Conservation (phyloP, 2,113 vertebrate species). For the Brienomyrus brachyistius region DNA sequence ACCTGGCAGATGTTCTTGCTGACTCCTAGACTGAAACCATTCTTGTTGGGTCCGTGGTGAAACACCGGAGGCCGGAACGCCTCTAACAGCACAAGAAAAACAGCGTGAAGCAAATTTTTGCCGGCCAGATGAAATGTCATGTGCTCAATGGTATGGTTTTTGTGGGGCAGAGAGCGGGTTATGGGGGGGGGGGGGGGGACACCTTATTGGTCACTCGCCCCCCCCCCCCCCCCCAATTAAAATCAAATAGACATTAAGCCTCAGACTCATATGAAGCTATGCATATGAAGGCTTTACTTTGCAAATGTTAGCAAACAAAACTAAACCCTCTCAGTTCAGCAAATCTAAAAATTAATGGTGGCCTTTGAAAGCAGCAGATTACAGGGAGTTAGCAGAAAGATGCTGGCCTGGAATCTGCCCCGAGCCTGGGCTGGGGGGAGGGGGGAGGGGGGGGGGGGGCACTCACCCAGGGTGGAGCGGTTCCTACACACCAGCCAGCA, state of each 20-base stretch:
- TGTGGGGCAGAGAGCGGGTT: too few relatives aligned
- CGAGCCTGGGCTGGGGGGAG: background rate
- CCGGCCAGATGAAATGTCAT: background rate
- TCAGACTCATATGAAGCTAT: too few relatives aligned
- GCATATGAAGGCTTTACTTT: background rate
- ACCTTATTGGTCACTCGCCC: background rate
- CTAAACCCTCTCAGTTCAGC: background rate
- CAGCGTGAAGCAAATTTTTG: background rate
- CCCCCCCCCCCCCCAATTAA: background rate
- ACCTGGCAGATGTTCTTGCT: constrained; percentile 85
- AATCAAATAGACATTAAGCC: background rate
- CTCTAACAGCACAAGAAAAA: constrained; percentile 57
- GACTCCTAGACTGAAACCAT: constrained; percentile 88
- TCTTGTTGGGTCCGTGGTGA: constrained; percentile 84
- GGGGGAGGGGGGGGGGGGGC: background rate
- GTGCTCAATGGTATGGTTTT: background rate
- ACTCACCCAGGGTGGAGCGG: constrained; percentile 69
- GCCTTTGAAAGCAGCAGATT: background rate
- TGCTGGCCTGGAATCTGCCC: background rate
- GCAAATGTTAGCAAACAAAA: background rate
- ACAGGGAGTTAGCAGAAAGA: background rate
- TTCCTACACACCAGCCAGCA: constrained; percentile 96
- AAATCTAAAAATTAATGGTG: background rate
- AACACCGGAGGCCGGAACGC: constrained; percentile 90
- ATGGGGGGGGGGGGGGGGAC: too few relatives aligned